Base-by-base conservation (phyloP, 2,113 vertebrate species). In the Nesospiza acunhae region DNA sequence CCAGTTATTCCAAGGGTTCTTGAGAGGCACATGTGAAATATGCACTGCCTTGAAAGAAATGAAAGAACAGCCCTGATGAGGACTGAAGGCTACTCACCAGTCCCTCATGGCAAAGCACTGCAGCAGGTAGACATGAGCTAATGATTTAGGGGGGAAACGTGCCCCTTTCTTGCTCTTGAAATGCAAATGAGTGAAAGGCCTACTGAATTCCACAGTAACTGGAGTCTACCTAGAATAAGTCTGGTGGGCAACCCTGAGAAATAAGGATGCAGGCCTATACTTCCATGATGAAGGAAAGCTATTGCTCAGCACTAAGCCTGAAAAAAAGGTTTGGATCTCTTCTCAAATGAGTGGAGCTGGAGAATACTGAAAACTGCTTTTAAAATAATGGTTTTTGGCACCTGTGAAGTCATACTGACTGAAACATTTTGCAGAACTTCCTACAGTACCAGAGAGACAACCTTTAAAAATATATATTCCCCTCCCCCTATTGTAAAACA, bases 101-200 rank as follows among this genome's bases (percentile, higher is more conserved):
- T 5, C 20, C 28, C 41, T 79, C 56, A 63, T 4, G 2, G 15
- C 19, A 72, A 89, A 85, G 49, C 35, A 85, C 41, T 46, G 44
- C 44, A 90, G 49, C 49, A 88, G 19, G 21, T 42, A 6, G 63
- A 76, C 31, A 46, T 11, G 47, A 79, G 31, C 17, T 60, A 82
- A 85, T 3, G 9, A 79, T n/a, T 64, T 26, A 33, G 31, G 12
- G 46, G 27, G 11, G 1, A 85, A 68, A 58, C 0, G 0, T 14
- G 31, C 5, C 44, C 18, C 52, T 39, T 89, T 87, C 69, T 67
- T 74, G 55, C 23, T 68, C 66, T 47, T 52, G 33, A 82, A 89
- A 75, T 30, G 52, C 28, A 58, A 60, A 44, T 15, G 31, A 73
- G 12, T 14, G 42, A 77, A 80, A 87, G 9, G 41, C 15, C 18